phyloP scores from a whole-genome alignment of 2,797 vertebrate genomes.

The Urocyon cinereoargenteus region DNA sequence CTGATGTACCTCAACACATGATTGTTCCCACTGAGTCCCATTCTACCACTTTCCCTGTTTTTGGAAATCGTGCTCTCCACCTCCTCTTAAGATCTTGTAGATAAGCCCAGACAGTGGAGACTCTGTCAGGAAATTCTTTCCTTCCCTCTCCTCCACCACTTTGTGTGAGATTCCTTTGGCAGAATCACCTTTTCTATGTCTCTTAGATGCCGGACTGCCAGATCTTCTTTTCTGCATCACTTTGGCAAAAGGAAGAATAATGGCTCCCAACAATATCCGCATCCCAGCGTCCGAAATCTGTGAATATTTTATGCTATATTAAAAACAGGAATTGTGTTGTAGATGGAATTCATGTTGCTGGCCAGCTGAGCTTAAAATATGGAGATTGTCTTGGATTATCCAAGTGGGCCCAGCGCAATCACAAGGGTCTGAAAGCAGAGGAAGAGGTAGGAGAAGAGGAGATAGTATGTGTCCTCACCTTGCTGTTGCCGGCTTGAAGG shows the following conservation, averaged over 20 bases:
- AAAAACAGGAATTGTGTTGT: too few species aligned
- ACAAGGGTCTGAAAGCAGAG: background rate
- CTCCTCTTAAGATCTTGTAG: background rate
- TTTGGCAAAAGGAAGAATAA: too few species aligned
- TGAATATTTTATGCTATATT: background rate
- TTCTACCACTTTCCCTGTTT: rapidly evolving
- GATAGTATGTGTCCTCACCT: too few species aligned
- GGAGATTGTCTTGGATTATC: background rate
- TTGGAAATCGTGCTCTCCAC: rapidly evolving
- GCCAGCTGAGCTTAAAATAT: background rate
- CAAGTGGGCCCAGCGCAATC: background rate
- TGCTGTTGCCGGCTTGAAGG: background rate
- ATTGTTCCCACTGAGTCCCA: rapidly evolving
- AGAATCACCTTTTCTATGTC: background rate
- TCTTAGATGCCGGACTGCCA: too few species aligned
- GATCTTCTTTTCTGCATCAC: background rate
- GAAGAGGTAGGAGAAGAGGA: background rate
- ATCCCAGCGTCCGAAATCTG: background rate
- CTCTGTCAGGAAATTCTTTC: too few species aligned
- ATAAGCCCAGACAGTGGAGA: background rate
- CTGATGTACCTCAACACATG: rapidly evolving
- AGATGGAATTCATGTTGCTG: background rate
- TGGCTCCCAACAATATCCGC: rapidly evolving
- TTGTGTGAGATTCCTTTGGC: background rate
- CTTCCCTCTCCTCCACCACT: rapidly evolving